phyloP scores from a whole-genome alignment of 1,140 invertebrate genomes.

The Conus betulinus region DNA sequence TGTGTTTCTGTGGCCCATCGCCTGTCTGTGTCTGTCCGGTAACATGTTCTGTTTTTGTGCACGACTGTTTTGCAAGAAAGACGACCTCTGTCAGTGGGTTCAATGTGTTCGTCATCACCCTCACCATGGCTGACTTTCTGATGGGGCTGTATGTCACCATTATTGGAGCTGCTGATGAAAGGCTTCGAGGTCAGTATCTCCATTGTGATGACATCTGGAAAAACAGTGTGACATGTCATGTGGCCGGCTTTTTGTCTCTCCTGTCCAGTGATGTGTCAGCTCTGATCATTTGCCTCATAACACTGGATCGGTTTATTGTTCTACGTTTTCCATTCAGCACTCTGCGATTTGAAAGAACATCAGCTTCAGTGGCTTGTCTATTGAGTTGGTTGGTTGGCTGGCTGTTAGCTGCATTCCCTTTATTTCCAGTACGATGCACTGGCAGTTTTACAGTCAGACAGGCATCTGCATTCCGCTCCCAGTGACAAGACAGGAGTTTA shows the following conservation, averaged over 20 bases:
- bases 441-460: conserved; percentile 1
- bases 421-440: background rate
- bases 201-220: background rate
- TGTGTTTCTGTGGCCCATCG: background rate
- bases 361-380: background rate
- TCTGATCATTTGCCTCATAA: background rate
- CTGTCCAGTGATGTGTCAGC: conserved; percentile 1
- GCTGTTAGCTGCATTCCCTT: background rate
- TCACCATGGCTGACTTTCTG: background rate
- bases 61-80: background rate
- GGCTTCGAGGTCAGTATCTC: background rate
- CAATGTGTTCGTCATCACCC: background rate
- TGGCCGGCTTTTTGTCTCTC: background rate
- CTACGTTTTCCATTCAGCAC: background rate
- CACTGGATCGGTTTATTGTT: conserved; percentile 4
- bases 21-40: background rate
- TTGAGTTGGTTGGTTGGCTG: background rate
- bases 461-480: conserved; percentile 39
- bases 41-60: background rate
- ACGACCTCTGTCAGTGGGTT: background rate
- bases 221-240: background rate
- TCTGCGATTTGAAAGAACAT: background rate
- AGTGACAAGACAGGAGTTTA: conserved; percentile 20
- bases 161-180: background rate
- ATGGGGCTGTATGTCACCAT: background rate